These are phyloP conservation scores for Microctonus hyperodae DNA, from an alignment of 2,888 invertebrate genomes.

Conservation along the genomic window DNA sequence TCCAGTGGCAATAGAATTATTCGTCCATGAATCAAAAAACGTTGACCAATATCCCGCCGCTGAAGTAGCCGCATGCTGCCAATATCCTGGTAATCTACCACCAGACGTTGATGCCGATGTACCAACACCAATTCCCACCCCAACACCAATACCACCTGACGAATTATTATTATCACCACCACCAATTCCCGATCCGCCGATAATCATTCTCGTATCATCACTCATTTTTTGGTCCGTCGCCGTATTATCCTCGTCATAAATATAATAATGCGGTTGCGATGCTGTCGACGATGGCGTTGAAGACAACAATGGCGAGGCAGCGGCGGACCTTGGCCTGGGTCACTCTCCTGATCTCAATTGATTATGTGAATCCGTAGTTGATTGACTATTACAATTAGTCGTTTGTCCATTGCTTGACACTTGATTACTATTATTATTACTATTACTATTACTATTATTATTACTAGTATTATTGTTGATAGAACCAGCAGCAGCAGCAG, in stretches of 20 bases:
- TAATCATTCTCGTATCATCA: constrained; percentile 39
- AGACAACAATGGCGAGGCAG: constrained; percentile 55
- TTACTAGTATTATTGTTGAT: constrained; percentile 27
- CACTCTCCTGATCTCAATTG: constrained; percentile 54
- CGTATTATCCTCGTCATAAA: constrained; percentile 59
- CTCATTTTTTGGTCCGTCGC: constrained; percentile 56
- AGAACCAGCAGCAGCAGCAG: constrained; percentile 23
- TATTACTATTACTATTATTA: constrained; percentile 26
- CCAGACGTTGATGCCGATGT: constrained; percentile 37
- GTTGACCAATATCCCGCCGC: constrained; percentile 59
- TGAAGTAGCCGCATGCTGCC: constrained; percentile 57
- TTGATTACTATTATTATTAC: constrained; percentile 35
- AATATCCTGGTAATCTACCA: constrained; percentile 57
- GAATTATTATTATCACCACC: constrained; percentile 28
- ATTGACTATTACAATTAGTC: constrained; percentile 28
- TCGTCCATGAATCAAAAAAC: constrained; percentile 60
- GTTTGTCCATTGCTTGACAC: constrained; percentile 23
- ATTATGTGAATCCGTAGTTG: constrained; percentile 37
- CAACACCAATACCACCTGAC: constrained; percentile 44
- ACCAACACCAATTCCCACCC: constrained; percentile 47
- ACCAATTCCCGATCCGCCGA: constrained; percentile 20
- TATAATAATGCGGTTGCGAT: constrained; percentile 57
- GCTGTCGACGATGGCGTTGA: constrained; percentile 60
- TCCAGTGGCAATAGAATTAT: constrained; percentile 52
- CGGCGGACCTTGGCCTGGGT: constrained; percentile 62